phyloP scores from a whole-genome alignment of 2,797 vertebrate genomes.

The Pangasius krempfi region DNA sequence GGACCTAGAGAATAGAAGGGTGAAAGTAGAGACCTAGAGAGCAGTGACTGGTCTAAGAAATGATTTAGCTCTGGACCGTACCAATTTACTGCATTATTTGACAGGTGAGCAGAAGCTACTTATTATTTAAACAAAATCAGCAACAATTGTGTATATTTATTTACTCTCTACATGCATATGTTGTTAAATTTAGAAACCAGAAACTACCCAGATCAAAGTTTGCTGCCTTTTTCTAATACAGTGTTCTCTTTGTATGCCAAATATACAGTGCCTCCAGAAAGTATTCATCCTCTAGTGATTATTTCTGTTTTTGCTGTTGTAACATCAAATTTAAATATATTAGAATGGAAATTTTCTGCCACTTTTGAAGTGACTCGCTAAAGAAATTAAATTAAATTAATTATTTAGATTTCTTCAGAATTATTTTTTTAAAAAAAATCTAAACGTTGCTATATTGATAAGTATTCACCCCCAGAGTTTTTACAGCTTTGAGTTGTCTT shows the following conservation, averaged over 20 bases:
- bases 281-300: not conserved
- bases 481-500: not conserved
- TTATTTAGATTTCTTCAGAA: not conserved
- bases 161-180: not conserved
- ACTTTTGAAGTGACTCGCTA: not conserved
- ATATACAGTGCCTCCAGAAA: not conserved
- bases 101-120: constrained; percentile 28
- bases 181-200: not conserved
- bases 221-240: not conserved
- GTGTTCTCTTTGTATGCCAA: not conserved
- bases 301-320: not conserved
- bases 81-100: not conserved
- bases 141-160: not conserved
- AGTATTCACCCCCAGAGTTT: not conserved
- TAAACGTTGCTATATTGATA: not conserved
- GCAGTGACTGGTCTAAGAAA: not conserved
- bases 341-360: not conserved
- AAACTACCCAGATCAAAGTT: not conserved
- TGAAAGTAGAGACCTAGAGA: not conserved
- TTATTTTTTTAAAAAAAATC: not conserved
- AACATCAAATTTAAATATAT: not conserved
- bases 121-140: not conserved
- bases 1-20: not conserved
- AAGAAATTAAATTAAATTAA: not conserved
- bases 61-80: not conserved